Evolutionary conservation across 1,140 invertebrate species (phyloP), one percentile per base, ranked within the genome.

Genomic region (Odontomachus brunneus): DNA sequence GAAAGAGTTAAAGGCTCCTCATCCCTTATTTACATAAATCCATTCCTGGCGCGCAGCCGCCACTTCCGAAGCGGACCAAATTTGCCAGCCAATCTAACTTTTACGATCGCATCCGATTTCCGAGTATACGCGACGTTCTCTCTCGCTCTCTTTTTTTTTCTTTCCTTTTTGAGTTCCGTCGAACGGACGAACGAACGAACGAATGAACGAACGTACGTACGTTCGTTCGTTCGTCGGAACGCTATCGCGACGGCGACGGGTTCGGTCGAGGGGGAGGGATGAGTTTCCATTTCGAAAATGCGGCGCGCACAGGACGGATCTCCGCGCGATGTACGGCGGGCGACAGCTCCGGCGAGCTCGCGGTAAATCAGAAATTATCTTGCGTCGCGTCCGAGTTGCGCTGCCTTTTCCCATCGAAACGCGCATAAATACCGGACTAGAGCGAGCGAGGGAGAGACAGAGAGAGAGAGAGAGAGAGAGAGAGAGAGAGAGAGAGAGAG

Each of bases 361-460:
- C 92, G 91, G 91, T 94, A 94, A 94, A 94, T 94, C 93, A 94
- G 92, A 92, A 93, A 94, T 94, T 94, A 94, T 94, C 93, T 94
- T 91, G 81, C 87, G 91, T 90, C 90, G 91, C 89, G 90, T 85
- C 88, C 90, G 86, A 89, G 87, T 86, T 80, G 71, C 86, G 84
- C 86, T 93, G 92, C 91, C 92, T 93, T 93, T 93, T 93, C 90
- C 93, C 91, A 93, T 93, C 91, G 90, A 91, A 91, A 91, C 89
- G 83, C 89, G 89, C 92, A 94, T 94, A 93, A 92, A 93, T 93
- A 93, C 89, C 81, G 63, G 38, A 59, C 82, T 69, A 26, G 66
- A 44, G 65, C 38, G 69, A 60, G 38, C 53, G 57, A 74, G 49
- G 49, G 83, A 76, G 84, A 44, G 44, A 57, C 0, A 44, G n/a